Percentiles rank a stretch among this genome's conserved stretches.
Evolutionary conservation across 1,140 invertebrate genomes (phyloP).

Genomic region (Caenorhabditis remanei): DNA sequence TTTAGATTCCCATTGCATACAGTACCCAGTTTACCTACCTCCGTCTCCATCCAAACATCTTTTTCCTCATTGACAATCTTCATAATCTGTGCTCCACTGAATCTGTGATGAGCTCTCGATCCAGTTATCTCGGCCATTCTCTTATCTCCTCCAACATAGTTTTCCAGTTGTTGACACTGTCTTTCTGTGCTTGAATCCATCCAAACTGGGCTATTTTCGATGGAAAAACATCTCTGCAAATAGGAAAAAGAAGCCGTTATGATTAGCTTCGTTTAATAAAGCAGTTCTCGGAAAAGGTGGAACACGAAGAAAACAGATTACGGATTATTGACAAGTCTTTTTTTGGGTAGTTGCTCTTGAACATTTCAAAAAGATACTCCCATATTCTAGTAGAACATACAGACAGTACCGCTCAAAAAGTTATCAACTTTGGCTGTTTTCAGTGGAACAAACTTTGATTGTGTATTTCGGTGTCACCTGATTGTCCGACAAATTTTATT

Average conservation of each 20-base stretch:
- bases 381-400: not conserved
- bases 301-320: not conserved
- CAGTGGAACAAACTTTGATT: too few relatives aligned
- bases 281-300: not conserved
- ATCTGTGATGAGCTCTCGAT: conserved; percentile 91
- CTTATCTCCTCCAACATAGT: conserved; percentile 85
- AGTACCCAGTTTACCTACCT: not conserved
- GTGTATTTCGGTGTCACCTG: too few relatives aligned
- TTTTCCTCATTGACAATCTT: conserved; percentile 86
- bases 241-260: not conserved
- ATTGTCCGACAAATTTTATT: too few relatives aligned
- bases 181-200: conserved; percentile 91
- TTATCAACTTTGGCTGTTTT: too few relatives aligned
- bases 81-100: conserved; percentile 91
- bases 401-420: too few relatives aligned
- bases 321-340: not conserved
- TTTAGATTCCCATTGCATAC: too few relatives aligned
- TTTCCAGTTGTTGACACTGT: conserved; percentile 87
- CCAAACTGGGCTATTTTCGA: conserved; percentile 91
- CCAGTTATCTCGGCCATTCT: conserved; percentile 89
- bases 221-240: conserved; percentile 81
- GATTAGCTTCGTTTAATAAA: conserved; percentile 66
- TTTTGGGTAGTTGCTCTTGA: not conserved
- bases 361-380: not conserved
- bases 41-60: conserved; percentile 78